Base-by-base conservation (phyloP, 2,888 invertebrate genomes). In the Diadegma fenestrale region DNA sequence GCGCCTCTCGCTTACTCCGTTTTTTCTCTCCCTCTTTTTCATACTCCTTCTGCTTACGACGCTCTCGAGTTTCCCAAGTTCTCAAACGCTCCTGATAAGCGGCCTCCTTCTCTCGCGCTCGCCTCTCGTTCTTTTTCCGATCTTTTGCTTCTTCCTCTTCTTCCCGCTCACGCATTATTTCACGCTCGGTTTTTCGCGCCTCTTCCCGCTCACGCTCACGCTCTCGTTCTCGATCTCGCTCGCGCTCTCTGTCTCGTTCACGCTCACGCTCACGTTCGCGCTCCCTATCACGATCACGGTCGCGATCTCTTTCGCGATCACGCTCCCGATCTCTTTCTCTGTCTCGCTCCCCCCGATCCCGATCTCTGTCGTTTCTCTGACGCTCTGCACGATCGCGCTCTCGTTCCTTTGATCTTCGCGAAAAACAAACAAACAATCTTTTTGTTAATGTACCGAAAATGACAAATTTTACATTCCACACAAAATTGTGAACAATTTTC, bases 131-230 rank as follows among this genome's bases (percentile, higher is more conserved):
- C 89, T 98, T 97, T 93, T 98, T 97, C 91, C 97, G 96, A 92
- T 99, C 99, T 82, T 98, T 96, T 26, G 96, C 95, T 94, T 99
- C 99, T 91, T 99, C 99, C 92, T 99, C 99, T 88, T 98, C 96
- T 94, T 97, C 97, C 90, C 97, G 96, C 91, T 97, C 97, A 1
- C 96, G 95, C 79, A 97, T 95, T 85, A 97, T 94, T 92, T 97
- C 97, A 12, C 95, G 94, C 37, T 94, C 94, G 51, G 94, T 95
- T 88, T 95, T 95, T 92, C 94, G 86, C 93, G 94, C 94, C 94
- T 96, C 95, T 94, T 95, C 90, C 93, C 95, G 92, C 87, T 94
- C 95, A 93, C 93, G 93, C 90, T 93, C 94, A 19, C 94, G 93
- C 63, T 95, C 95, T 0, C 95, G 92, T 64, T 95, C 95, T 66